Base-by-base conservation (phyloP, 92 coral and sea anemone species). In the Porites lobata region DNA sequence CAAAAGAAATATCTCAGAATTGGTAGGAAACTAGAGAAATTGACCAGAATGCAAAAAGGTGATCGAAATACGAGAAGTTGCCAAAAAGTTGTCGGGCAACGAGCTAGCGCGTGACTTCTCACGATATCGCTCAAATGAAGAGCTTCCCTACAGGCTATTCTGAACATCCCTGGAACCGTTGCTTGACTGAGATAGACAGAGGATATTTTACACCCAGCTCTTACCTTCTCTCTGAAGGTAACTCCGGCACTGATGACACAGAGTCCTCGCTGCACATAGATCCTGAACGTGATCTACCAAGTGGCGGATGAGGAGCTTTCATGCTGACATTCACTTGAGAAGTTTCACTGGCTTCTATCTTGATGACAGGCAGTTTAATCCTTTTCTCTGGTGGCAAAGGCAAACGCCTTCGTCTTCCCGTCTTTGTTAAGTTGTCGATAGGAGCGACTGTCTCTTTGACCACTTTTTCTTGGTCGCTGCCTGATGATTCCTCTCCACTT, bases 251-350 rank as follows among this genome's bases (percentile, higher is more conserved):
- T 63, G 87, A 84, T 6, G 87, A 84, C 65, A 43, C 73, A 17
- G 87, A 84, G 50, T 74, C 87, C 64, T 84, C 87, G 32, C 87
- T 84, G 54, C 87, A 84, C 6, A 68, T 63, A 52, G 87, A 84
- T 1, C 87, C 80, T 50, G 87, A 84, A 14, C 87, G 87, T 10
- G 87, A 47, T 14, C 57, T 62, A 18, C 64, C 65, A 47, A 21
- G 65, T 1, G 87, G 72, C n/a, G 80, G 81, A 50, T 72, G 80
- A 75, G 72, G 87, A 61, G 80, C 74, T 24, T 38, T 72, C 21
- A 50, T 57, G 9, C 11, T 17, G 64, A 61, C 18, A 50, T 7
- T 9, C 65, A 18, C 26, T 50, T 38, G 65, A 51, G 59, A 82
- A 56, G 51, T 70, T 18, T 78, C 78, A 8, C 87, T 84, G 87